phyloP scores from a whole-genome alignment of 1,140 invertebrate species.

The Caenorhabditis inopinata region DNA sequence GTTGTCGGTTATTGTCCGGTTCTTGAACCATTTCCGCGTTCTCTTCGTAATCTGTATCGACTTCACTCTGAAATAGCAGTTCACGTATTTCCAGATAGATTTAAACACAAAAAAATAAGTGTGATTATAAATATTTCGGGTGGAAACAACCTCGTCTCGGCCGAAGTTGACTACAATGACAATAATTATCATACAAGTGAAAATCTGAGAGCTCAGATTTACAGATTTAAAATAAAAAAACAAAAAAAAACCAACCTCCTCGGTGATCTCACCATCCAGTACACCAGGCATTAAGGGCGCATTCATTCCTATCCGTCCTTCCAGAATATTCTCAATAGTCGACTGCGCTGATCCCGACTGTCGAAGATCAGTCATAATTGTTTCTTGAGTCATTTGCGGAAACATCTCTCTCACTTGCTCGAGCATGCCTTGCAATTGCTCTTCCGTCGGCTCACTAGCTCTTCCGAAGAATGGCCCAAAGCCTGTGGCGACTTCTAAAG shows the following conservation, averaged over 20 bases:
- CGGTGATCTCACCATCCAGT: background rate
- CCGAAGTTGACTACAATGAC: no score
- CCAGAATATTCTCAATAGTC: constrained; percentile 45
- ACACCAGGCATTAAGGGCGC: background rate
- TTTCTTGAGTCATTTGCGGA: constrained; percentile 33
- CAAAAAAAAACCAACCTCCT: constrained; percentile 11
- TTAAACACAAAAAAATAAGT: no score
- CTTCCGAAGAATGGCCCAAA: background rate
- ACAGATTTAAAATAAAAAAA: no score
- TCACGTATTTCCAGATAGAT: background rate
- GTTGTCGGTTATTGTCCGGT: background rate
- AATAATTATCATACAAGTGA: no score
- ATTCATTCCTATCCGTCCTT: constrained; percentile 41
- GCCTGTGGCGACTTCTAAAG: background rate
- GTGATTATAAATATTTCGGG: background rate
- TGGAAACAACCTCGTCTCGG: background rate
- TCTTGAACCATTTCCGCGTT: background rate
- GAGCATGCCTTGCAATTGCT: background rate
- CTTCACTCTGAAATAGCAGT: constrained; percentile 14
- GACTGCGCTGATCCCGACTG: constrained; percentile 29
- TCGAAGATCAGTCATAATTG: constrained; percentile 33
- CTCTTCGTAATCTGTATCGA: constrained; percentile 4
- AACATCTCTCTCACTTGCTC: constrained; percentile 41
- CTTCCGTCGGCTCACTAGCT: background rate
- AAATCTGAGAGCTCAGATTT: no score